Evolutionary conservation across 1,140 invertebrate genomes (phyloP).

Genomic region (Lordiphosa mommai): DNA sequence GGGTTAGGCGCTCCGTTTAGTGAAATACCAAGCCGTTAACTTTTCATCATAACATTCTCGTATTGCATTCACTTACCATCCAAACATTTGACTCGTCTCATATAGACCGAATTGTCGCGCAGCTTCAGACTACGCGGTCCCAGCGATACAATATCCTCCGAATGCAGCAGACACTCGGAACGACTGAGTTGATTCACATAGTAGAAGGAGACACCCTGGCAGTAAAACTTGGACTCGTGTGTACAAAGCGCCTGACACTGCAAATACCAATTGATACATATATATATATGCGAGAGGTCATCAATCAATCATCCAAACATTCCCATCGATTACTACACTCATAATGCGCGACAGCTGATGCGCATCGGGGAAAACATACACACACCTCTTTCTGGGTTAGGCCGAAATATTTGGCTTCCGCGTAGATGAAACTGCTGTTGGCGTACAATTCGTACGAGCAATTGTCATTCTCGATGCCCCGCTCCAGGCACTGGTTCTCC

Average conservation of each 20-base stretch:
- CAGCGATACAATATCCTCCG: constrained; percentile 80
- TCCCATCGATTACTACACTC: constrained; percentile 55
- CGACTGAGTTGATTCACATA: constrained; percentile 45
- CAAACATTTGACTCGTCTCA: constrained; percentile 80
- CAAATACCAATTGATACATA: constrained; percentile 16
- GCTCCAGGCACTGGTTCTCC: constrained; percentile 83
- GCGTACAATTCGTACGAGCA: constrained; percentile 76
- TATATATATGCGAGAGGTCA: constrained; percentile 29
- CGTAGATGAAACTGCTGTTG: constrained; percentile 76
- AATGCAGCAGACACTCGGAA: constrained; percentile 80
- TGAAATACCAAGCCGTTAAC: no score
- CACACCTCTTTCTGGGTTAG: constrained; percentile 78
- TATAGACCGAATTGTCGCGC: constrained; percentile 76
- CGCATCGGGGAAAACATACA: constrained; percentile 30
- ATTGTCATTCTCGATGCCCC: constrained; percentile 60
- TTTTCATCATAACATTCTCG: no score
- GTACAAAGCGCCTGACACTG: constrained; percentile 73
- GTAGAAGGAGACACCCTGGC: constrained; percentile 72
- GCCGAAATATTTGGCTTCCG: constrained; percentile 73
- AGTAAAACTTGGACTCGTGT: constrained; percentile 70
- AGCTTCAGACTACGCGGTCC: constrained; percentile 79
- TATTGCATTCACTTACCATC: constrained; percentile 74
- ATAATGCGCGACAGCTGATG: constrained; percentile 46
- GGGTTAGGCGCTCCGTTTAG: no score
- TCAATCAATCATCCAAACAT: constrained; percentile 55